These are phyloP conservation scores for Stomorhina lunata DNA, from an alignment of 2,888 invertebrate species.

Conservation along the genomic window DNA sequence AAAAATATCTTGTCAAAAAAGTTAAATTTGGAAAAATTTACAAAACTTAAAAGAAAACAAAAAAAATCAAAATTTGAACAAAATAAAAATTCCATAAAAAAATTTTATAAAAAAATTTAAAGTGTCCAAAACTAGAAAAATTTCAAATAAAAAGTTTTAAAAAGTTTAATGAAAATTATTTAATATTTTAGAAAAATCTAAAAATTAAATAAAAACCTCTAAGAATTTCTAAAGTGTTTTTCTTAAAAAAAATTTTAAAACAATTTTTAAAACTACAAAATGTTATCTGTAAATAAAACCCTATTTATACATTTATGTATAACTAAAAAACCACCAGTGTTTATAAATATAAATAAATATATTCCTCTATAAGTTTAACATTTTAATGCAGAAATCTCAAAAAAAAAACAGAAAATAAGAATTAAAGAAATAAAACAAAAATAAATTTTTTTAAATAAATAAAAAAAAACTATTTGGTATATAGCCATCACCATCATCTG, in stretches of 20 bases:
- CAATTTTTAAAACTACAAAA: no score
- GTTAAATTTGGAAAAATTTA: no score
- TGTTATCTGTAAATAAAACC: constrained; percentile 22
- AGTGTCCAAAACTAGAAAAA: no score
- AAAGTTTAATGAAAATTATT: no score
- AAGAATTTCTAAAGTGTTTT: neutral
- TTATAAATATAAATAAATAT: no score
- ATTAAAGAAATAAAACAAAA: neutral
- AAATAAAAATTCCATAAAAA: neutral
- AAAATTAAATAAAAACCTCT: neutral
- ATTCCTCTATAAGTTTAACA: constrained; percentile 18
- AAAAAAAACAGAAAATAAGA: no score
- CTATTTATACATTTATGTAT: neutral
- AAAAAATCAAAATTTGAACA: neutral
- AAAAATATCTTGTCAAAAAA: neutral
- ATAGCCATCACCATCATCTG: constrained; percentile 27
- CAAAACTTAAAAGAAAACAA: no score
- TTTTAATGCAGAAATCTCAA: constrained; percentile 26
- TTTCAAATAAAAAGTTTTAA: no score
- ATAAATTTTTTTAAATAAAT: neutral
- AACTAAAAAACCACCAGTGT: neutral
- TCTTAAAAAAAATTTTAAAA: neutral
- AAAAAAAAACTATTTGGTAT: constrained; percentile 46
- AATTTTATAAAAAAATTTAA: no score
- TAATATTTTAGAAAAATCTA: neutral